Evolutionary conservation across 2,113 vertebrate genomes (phyloP), one percentile per base, ranked within the genome.

Genomic region (Amphilophus citrinellus): DNA sequence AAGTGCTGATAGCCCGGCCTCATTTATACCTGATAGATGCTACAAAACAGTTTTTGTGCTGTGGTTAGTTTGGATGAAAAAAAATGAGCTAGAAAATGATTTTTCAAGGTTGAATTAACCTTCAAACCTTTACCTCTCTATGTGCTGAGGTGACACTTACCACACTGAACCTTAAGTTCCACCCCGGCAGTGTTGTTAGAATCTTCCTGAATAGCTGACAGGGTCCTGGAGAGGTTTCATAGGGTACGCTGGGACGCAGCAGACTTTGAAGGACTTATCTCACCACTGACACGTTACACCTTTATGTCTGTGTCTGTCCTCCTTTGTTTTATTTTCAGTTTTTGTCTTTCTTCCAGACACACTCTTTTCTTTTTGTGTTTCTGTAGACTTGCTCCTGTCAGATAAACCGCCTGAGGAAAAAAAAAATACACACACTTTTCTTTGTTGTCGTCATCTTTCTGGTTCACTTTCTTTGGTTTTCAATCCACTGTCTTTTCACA

Each of bases 191-290:
- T 18, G 59, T n/a, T 50, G 77, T 8, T 61, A 61, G 18, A 83
- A 66, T 30, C 7, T 15, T 57, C 37, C 61, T 60, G 35, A 13
- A 4, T 44, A 30, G 63, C 65, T 79, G 78, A 80, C 71, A 2
- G 11, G 60, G 79, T 77, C 65, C 60, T 68, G 63, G 61, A 81
- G 76, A 82, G 57, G 77, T 86, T 76, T 63, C 66, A 2, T 11
- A 68, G 15, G 24, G 39, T 39, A 76, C 30, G 66, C 71, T 77
- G 76, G 66, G 82, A 66, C 22, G 63, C 56, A 75, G 59, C 39
- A 10, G 15, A 30, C 50, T 57, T 58, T 37, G 62, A 18, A 42
- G n/a, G 53, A 58, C 63, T 78, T 85, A 61, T 77, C 78, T 79
- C 42, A 22, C 35, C 0, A 20, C 65, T 39, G 11, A 62, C 59